phyloP scores from a whole-genome alignment of 2,113 vertebrate species.

The Melanostigma gelatinosum region DNA sequence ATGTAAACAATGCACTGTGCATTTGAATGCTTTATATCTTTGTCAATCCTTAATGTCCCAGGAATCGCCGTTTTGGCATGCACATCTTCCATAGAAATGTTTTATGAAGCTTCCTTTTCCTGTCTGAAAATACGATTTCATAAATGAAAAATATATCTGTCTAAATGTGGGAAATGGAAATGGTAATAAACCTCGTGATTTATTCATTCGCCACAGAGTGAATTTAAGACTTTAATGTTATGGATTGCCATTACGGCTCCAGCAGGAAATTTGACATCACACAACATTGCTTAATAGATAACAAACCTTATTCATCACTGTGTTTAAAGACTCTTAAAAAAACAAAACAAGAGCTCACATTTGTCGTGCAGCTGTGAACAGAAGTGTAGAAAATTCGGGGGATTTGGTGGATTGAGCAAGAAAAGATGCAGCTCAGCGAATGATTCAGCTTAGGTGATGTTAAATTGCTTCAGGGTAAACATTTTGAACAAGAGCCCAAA shows the following conservation, averaged over 20 bases:
- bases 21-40: conserved; percentile 11
- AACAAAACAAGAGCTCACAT: conserved; percentile 20
- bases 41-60: conserved; percentile 17
- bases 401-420: conserved; percentile 33
- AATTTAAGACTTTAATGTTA: conserved; percentile 68
- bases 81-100: neutral
- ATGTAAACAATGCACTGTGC: conserved; percentile 24
- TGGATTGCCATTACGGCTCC: conserved; percentile 49
- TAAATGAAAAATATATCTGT: conserved; percentile 51
- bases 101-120: conserved; percentile 29
- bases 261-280: conserved; percentile 49
- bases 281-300: conserved; percentile 46
- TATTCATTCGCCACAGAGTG: conserved; percentile 65
- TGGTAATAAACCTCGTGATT: conserved; percentile 58
- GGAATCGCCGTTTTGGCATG: conserved; percentile 36
- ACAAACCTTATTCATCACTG: conserved; percentile 37
- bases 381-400: neutral
- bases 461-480: conserved; percentile 54
- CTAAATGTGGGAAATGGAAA: conserved; percentile 52
- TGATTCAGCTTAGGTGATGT: conserved; percentile 55
- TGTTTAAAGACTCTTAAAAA: conserved; percentile 30
- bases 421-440: conserved; percentile 50
- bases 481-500: conserved; percentile 55
- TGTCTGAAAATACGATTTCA: conserved; percentile 57
- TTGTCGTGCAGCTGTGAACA: conserved; percentile 24